phyloP scores from a whole-genome alignment of 2,888 invertebrate genomes.

The Craniophora ligustri region DNA sequence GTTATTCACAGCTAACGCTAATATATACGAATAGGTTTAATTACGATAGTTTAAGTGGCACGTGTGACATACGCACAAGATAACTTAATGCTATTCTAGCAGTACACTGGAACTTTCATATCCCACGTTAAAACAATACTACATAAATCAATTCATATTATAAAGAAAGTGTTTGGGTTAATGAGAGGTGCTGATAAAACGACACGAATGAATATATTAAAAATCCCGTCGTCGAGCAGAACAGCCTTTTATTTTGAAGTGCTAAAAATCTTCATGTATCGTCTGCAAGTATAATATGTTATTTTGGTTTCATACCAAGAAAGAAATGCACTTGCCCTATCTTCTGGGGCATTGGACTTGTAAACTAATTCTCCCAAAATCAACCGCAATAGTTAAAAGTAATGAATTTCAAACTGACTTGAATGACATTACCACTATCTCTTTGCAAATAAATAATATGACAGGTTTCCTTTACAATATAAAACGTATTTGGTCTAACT shows the following conservation, averaged over 20 bases:
- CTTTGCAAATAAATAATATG: too few species aligned
- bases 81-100: conserved; percentile 1
- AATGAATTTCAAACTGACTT: too few species aligned
- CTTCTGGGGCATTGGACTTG: too few species aligned
- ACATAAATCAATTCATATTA: conserved; percentile 43
- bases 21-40: conserved; percentile 36
- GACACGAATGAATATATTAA: neutral
- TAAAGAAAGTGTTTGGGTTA: conserved; percentile 37
- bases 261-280: too few species aligned
- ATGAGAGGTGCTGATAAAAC: conserved; percentile 1
- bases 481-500: neutral
- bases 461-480: too few species aligned
- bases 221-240: neutral
- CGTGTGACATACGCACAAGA: conserved; percentile 52
- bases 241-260: too few species aligned
- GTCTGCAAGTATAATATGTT: too few species aligned
- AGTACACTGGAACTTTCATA: conserved; percentile 39
- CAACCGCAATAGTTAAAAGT: too few species aligned
- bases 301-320: too few species aligned
- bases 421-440: too few species aligned
- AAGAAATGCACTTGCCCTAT: too few species aligned
- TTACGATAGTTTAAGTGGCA: conserved; percentile 46
- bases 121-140: conserved; percentile 50
- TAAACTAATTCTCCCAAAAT: too few species aligned
- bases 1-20: conserved; percentile 9